A percentile compares a stretch with the other conserved stretches of the same genome.
Evolutionary conservation across 1,140 invertebrate species (phyloP).

Genomic region (Drosophila ogumai): DNA sequence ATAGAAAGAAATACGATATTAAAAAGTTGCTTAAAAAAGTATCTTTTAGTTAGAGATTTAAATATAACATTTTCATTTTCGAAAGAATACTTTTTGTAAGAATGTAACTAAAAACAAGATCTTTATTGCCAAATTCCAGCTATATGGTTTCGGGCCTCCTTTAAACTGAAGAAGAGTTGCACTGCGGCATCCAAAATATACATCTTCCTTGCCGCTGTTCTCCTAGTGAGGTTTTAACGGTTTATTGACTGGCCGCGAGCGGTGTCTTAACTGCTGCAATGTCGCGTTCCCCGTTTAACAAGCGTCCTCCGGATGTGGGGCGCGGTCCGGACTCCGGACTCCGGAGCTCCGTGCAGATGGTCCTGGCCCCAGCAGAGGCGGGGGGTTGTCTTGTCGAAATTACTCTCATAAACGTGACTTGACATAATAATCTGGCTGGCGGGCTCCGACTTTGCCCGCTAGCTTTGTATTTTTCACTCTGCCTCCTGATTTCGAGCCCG

Average conservation of each 20-base stretch:
- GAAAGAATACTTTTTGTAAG: neutral
- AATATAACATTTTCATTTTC: neutral
- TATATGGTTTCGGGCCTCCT: conserved; percentile 4
- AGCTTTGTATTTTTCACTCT: conserved; percentile 69
- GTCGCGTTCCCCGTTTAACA: conserved; percentile 64
- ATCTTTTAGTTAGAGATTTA: too few relatives aligned
- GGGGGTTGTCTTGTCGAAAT: conserved; percentile 74
- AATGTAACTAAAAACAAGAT: neutral
- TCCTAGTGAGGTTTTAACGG: conserved; percentile 73
- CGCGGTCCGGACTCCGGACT: conserved; percentile 5
- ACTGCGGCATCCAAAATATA: conserved; percentile 25
- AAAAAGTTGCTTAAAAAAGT: neutral
- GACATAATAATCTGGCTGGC: conserved; percentile 83
- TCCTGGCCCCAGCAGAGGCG: conserved; percentile 11
- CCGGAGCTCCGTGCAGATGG: conserved; percentile 20
- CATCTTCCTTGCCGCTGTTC: conserved; percentile 12
- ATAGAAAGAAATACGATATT: too few relatives aligned
- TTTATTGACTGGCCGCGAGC: conserved; percentile 79
- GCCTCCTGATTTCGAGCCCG: conserved; percentile 33
- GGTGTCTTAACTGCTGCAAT: conserved; percentile 76
- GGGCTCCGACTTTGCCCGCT: conserved; percentile 58
- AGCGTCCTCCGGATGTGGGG: conserved; percentile 52
- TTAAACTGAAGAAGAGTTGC: conserved; percentile 3
- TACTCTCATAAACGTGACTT: conserved; percentile 84
- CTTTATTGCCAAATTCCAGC: neutral